A percentile compares a stretch with the other conserved stretches of the same genome.
Conservation (phyloP, 2,888 invertebrate species). For the Trissolcus brochymenae region DNA sequence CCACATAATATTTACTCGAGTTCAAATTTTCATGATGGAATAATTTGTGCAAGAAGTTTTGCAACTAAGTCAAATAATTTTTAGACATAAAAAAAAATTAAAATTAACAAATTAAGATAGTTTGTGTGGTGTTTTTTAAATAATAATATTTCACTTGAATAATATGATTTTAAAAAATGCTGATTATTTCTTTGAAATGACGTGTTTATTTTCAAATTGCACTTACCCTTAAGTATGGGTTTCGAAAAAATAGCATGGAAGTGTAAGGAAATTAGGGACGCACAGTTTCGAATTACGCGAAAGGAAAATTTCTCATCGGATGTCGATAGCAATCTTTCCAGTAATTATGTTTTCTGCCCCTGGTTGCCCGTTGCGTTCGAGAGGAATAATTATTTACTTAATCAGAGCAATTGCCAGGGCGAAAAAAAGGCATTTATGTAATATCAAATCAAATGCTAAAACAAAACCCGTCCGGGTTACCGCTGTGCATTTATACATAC, state of each 20-base stretch:
- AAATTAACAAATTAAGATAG: no score
- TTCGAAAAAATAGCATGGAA: not conserved
- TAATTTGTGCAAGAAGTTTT: no score
- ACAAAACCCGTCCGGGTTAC: not conserved
- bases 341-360: constrained; percentile 13
- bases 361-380: constrained; percentile 11
- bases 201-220: no score
- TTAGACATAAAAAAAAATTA: no score
- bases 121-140: no score
- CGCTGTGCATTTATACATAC: not conserved
- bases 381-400: constrained; percentile 19
- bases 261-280: constrained; percentile 18
- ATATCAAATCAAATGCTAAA: not conserved
- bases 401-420: not conserved
- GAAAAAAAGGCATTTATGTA: constrained; percentile 12
- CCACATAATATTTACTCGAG: no score
- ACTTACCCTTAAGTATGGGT: no score
- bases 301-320: constrained; percentile 24
- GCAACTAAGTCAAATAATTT: no score
- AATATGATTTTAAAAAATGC: not conserved
- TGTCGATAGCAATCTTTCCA: constrained; percentile 28
- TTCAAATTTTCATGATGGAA: no score
- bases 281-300: constrained; percentile 12
- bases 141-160: no score
- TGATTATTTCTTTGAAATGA: not conserved